phyloP scores from a whole-genome alignment of 1,140 invertebrate species.

The Eriosoma lanigerum region DNA sequence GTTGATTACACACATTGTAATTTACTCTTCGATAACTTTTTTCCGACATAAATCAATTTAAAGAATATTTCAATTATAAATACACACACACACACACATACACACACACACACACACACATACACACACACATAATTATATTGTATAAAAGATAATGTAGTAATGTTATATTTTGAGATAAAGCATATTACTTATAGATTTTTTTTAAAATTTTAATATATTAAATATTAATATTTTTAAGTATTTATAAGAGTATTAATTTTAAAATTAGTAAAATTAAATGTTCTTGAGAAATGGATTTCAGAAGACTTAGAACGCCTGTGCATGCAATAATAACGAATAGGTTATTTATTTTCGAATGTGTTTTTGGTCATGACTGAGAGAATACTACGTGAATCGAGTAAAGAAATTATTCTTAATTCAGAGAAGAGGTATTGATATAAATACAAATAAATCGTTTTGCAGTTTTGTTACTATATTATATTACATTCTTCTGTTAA shows the following conservation, averaged over 20 bases:
- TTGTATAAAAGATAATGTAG: too few relatives aligned
- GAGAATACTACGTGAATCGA: not conserved
- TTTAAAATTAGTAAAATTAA: conserved; percentile 29
- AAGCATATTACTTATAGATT: too few relatives aligned
- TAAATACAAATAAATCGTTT: conserved; percentile 40
- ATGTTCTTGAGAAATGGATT: not conserved
- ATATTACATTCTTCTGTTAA: not conserved
- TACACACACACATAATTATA: too few relatives aligned
- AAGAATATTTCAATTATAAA: conserved; percentile 8
- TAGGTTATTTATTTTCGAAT: conserved; percentile 21
- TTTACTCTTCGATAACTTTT: conserved; percentile 21
- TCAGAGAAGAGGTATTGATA: conserved; percentile 11
- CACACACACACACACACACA: too few relatives aligned
- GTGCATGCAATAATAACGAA: conserved; percentile 25
- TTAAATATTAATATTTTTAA: too few relatives aligned
- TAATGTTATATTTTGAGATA: too few relatives aligned
- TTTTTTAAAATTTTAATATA: too few relatives aligned
- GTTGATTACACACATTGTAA: conserved; percentile 34
- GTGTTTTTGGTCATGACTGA: not conserved
- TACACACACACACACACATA: not conserved
- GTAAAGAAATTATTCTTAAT: conserved; percentile 36
- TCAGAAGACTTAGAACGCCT: not conserved
- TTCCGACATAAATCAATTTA: not conserved
- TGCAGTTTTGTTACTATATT: not conserved
- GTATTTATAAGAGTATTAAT: too few relatives aligned